Conservation (phyloP, 30 jellyfish, hydroid and myxozoan species). For the Sanderia malayensis region DNA sequence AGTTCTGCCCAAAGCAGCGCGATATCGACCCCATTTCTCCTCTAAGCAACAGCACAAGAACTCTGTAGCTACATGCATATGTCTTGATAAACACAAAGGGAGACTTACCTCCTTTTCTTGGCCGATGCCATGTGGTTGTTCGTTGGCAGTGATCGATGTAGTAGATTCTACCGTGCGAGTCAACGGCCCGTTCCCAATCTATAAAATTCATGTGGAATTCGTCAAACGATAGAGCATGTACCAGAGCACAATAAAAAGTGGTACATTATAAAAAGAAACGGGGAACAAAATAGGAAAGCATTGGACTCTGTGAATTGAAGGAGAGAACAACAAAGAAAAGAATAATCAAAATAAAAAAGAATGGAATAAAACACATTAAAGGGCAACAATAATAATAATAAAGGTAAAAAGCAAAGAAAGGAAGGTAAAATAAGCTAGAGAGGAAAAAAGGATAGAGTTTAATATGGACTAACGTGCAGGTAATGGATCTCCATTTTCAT, state of each 20-base stretch:
- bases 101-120: slow-evolving; percentile 77
- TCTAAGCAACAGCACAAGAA: neutral
- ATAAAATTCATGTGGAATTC: neutral
- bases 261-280: no score
- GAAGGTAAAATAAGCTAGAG: neutral
- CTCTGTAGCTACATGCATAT: neutral
- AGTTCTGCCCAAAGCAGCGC: neutral
- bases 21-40: neutral
- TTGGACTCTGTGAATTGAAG: neutral
- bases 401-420: neutral
- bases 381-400: neutral
- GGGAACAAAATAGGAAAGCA: neutral
- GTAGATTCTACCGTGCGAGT: slow-evolving; percentile 91
- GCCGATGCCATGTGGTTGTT: slow-evolving; percentile 96
- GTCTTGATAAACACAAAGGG: neutral
- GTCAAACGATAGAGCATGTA: neutral
- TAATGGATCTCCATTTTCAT: slow-evolving; percentile 29
- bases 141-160: slow-evolving; percentile 79
- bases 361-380: neutral
- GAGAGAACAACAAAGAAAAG: neutral
- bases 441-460: neutral
- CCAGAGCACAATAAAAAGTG: no score
- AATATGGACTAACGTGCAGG: slow-evolving; percentile 50
- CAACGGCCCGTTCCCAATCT: slow-evolving; percentile 97
- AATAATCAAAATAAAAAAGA: neutral